These are phyloP conservation scores for Mola mola DNA, from an alignment of 2,113 vertebrate species.

Conservation along the genomic window DNA sequence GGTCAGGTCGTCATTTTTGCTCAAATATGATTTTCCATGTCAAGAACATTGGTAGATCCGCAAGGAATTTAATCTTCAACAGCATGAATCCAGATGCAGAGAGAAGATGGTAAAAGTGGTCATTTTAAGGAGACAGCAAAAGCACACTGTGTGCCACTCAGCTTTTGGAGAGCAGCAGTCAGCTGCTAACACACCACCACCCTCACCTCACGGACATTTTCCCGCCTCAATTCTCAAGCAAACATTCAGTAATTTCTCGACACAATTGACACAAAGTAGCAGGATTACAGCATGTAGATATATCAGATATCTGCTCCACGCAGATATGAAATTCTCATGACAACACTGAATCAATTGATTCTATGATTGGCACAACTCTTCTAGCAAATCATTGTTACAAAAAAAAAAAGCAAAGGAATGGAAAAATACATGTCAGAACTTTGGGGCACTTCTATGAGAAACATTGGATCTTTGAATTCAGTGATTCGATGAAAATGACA, in stretches of 20 bases:
- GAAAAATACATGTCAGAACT: too few relatives aligned
- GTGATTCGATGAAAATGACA: too few relatives aligned
- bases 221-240: conserved; percentile 31
- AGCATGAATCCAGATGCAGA: conserved; percentile 9
- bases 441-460: too few relatives aligned
- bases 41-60: conserved; percentile 56
- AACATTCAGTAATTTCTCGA: conserved; percentile 49
- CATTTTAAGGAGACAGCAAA: neutral
- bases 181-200: conserved; percentile 32
- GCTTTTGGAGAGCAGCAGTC: conserved; percentile 15
- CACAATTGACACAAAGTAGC: conserved; percentile 64
- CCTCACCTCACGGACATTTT: conserved; percentile 40
- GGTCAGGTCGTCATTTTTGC: conserved; percentile 53
- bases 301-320: too few relatives aligned
- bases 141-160: neutral
- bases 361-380: too few relatives aligned
- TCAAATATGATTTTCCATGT: conserved; percentile 62
- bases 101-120: neutral
- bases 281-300: conserved; percentile 75
- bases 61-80: conserved; percentile 19
- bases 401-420: too few relatives aligned
- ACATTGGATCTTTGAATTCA: too few relatives aligned
- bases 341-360: too few relatives aligned
- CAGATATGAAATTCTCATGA: too few relatives aligned
- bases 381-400: too few relatives aligned